Percentiles rank a stretch among this genome's conserved stretches.
phyloP scores from a whole-genome alignment of 1,140 invertebrate species.

The Scylla paramamosain region DNA sequence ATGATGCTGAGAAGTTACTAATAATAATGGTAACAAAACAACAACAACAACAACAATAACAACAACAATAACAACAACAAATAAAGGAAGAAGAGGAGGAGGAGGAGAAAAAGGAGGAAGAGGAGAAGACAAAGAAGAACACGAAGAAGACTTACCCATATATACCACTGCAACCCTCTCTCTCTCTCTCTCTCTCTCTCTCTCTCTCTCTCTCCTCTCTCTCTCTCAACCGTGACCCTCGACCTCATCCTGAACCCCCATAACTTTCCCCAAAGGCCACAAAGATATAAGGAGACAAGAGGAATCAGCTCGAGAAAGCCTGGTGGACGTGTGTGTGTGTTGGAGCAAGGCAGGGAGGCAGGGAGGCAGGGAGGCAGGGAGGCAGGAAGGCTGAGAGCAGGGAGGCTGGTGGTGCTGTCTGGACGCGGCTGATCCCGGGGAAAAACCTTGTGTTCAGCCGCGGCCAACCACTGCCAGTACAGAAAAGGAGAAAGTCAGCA shows the following conservation, averaged over 20 bases:
- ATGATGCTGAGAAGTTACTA: too few species aligned
- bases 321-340: not conserved
- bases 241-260: not conserved
- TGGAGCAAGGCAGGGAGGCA: not conserved
- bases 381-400: not conserved
- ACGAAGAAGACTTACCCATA: too few species aligned
- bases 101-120: too few species aligned
- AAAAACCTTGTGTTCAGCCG: not conserved
- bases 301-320: not conserved
- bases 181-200: not conserved
- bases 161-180: too few species aligned
- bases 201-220: conserved; percentile 9
- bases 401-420: not conserved
- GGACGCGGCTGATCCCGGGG: not conserved
- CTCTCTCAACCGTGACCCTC: not conserved
- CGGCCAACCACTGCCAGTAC: not conserved
- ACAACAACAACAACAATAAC: too few species aligned
- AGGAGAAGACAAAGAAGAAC: too few species aligned
- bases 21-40: too few species aligned
- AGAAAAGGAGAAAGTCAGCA: not conserved
- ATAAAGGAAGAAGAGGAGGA: too few species aligned
- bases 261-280: not conserved
- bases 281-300: not conserved
- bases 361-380: not conserved
- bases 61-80: too few species aligned